Percentiles rank a stretch among this genome's conserved stretches.
phyloP scores from a whole-genome alignment of 2,797 vertebrate genomes.

The Enteromius paludinosus region DNA sequence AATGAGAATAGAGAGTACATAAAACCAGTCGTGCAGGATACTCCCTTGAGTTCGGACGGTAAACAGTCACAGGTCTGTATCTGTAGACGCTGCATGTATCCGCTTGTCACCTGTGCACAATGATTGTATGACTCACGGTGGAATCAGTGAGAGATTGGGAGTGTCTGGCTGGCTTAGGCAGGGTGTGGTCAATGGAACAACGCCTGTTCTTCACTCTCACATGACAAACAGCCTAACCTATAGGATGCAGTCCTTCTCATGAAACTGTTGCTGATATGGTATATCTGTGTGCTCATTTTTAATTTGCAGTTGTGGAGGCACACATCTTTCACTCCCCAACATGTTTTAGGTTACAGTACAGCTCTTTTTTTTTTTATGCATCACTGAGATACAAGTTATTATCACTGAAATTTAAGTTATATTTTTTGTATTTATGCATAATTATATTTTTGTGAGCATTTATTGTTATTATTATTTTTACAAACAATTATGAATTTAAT shows the following conservation, averaged over 20 bases:
- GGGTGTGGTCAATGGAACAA: slow-evolving; percentile 5
- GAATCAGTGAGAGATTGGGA: slow-evolving; percentile 10
- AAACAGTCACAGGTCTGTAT: slow-evolving; percentile 44
- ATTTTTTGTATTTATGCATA: background rate
- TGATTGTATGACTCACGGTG: slow-evolving; percentile 41
- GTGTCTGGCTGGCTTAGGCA: background rate
- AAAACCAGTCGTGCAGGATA: slow-evolving; percentile 58
- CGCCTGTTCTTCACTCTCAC: background rate
- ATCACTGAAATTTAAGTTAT: background rate
- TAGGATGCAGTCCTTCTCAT: background rate
- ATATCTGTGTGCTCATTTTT: background rate
- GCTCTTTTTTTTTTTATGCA: background rate
- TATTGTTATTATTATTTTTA: too few relatives aligned
- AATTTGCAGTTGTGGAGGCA: background rate
- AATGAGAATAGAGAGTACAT: background rate
- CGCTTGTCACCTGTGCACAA: slow-evolving; percentile 37
- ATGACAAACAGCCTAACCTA: background rate
- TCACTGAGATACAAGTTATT: background rate
- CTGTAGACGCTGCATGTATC: slow-evolving; percentile 26
- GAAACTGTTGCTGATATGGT: background rate
- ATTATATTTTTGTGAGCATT: too few relatives aligned
- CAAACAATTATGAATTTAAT: too few relatives aligned
- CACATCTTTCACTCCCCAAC: background rate
- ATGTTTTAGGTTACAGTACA: background rate
- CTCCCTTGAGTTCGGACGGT: slow-evolving; percentile 37